phyloP scores from a whole-genome alignment of 1,140 invertebrate genomes.

The Caenorhabditis latens region DNA sequence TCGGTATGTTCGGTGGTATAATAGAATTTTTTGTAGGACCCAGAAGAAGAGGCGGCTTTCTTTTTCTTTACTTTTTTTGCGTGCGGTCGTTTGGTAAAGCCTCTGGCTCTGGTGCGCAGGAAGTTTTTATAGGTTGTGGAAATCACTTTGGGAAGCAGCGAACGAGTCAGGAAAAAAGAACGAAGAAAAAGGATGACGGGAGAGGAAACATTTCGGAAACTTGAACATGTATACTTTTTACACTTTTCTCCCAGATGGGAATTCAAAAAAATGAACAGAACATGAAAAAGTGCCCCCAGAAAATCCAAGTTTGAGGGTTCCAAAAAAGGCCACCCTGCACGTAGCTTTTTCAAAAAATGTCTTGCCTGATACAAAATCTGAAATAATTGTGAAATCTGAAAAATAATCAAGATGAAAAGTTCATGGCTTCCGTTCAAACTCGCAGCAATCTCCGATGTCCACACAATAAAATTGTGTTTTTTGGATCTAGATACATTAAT shows the following conservation, averaged over 20 bases:
- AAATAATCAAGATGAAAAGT: no score
- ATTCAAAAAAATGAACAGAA: slow-evolving; percentile 36
- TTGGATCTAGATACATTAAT: no score
- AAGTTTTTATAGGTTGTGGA: slow-evolving; percentile 51
- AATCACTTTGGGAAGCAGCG: slow-evolving; percentile 50
- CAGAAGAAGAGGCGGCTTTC: slow-evolving; percentile 31
- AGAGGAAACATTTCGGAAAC: slow-evolving; percentile 18
- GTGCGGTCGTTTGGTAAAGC: slow-evolving; percentile 37
- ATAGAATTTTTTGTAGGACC: slow-evolving; percentile 42
- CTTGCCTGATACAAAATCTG: no score
- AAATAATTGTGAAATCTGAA: no score
- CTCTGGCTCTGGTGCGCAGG: slow-evolving; percentile 33
- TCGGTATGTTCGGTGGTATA: slow-evolving; percentile 14
- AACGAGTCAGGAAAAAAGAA: slow-evolving; percentile 17
- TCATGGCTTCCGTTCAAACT: no score
- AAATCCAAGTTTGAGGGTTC: neutral
- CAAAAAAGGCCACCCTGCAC: neutral
- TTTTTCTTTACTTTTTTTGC: neutral
- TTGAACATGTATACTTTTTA: slow-evolving; percentile 41
- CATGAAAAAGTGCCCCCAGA: neutral
- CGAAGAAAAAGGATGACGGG: slow-evolving; percentile 30
- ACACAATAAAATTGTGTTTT: no score
- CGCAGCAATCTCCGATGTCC: no score
- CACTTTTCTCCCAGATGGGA: slow-evolving; percentile 21
- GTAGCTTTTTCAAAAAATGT: no score